phyloP scores from a whole-genome alignment of 1,140 invertebrate genomes.

The Brachionus manjavacas region DNA sequence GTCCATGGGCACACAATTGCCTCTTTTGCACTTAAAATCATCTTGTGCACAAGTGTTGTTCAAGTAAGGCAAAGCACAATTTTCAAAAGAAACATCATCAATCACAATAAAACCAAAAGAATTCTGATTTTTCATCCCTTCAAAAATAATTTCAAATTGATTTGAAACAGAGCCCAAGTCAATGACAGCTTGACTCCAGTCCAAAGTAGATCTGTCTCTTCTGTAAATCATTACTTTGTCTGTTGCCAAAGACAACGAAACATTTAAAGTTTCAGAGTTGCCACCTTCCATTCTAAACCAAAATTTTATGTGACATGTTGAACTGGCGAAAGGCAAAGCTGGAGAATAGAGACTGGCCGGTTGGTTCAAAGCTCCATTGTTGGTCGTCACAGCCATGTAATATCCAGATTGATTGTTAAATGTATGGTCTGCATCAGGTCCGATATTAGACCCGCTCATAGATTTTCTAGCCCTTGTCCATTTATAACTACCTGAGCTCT shows the following conservation, averaged over 20 bases:
- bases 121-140: slow-evolving; percentile 65
- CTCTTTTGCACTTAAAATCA: slow-evolving; percentile 52
- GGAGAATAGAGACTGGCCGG: slow-evolving; percentile 62
- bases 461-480: slow-evolving; percentile 46
- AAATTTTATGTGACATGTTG: slow-evolving; percentile 66
- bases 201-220: neutral
- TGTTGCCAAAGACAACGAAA: slow-evolving; percentile 49
- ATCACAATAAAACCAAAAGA: slow-evolving; percentile 62
- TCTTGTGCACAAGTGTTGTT: neutral
- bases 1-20: slow-evolving; percentile 49
- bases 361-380: slow-evolving; percentile 47
- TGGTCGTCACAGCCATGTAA: slow-evolving; percentile 27
- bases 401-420: neutral
- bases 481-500: slow-evolving; percentile 50
- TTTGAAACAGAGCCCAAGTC: slow-evolving; percentile 44
- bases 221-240: neutral
- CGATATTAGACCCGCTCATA: neutral
- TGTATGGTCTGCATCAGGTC: slow-evolving; percentile 45
- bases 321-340: neutral
- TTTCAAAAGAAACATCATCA: slow-evolving; percentile 38
- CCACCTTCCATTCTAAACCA: slow-evolving; percentile 73
- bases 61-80: slow-evolving; percentile 44
- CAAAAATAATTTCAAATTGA: slow-evolving; percentile 65
- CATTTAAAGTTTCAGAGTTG: slow-evolving; percentile 44
- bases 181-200: slow-evolving; percentile 47